Evolutionary conservation across 2,113 vertebrate genomes (phyloP).

Genomic region (Melanerpes formicivorus): DNA sequence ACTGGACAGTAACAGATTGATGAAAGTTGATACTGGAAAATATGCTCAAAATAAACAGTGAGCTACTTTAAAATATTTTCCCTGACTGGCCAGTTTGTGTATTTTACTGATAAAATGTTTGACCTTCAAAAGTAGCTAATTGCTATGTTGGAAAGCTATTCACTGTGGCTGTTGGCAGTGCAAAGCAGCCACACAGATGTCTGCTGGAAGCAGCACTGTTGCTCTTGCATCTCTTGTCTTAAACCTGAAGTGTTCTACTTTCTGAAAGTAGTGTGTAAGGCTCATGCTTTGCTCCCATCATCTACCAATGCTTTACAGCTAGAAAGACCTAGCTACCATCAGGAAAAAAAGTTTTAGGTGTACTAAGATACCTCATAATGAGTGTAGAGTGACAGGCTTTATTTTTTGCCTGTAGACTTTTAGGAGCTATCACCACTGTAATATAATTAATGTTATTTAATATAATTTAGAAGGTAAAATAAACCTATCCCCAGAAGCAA

Average conservation of each 20-base stretch:
- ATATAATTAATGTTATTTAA: not conserved
- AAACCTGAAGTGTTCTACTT: not conserved
- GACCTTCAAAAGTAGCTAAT: not conserved
- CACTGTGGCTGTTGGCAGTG: not conserved
- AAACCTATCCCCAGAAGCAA: not conserved
- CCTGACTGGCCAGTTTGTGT: not conserved
- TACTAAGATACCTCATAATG: not conserved
- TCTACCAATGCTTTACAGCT: not conserved
- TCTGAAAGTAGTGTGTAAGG: not conserved
- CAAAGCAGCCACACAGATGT: not conserved
- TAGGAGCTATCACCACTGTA: not conserved
- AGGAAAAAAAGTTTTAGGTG: not conserved
- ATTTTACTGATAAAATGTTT: not conserved
- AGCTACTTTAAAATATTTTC: slow-evolving; percentile 8
- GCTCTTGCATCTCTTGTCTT: slow-evolving; percentile 1
- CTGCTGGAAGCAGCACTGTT: not conserved
- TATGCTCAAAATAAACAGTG: slow-evolving; percentile 11
- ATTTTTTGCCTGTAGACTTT: not conserved
- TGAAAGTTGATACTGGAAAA: slow-evolving; percentile 1
- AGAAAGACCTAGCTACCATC: not conserved
- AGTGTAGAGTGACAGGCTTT: not conserved
- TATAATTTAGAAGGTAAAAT: not conserved
- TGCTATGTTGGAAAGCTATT: not conserved
- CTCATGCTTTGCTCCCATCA: not conserved
- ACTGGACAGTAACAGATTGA: not conserved